Evolutionary conservation across 2,113 vertebrate genomes (phyloP), one percentile per base, ranked within the genome.

Genomic region (Toxostoma redivivum): DNA sequence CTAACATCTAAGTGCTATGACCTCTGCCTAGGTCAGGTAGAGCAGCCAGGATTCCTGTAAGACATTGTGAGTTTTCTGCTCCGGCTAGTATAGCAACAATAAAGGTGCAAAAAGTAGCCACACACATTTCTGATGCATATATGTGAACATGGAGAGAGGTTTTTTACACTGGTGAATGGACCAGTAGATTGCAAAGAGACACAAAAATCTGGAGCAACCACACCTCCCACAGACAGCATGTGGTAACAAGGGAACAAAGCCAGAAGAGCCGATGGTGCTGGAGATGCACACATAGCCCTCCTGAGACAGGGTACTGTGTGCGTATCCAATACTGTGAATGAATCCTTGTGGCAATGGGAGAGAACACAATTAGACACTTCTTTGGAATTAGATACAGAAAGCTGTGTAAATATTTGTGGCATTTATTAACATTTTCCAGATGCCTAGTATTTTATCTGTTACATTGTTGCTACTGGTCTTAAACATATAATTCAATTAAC

Each of bases 311-410:
- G 19, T 10, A 56, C 28, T 23, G 5, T 0, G 0, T 5, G 3
- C 2, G 2, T 3, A 31, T 7, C 21, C 23, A 58, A 58, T 15
- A 38, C 40, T 17, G 21, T 0, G 1, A 81, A 35, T 1, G 7
- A 1, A 31, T 35, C 20, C 47, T 54, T 57, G 67, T 8, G 7
- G 23, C 28, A 94, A 12, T 7, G 12, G 11, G 5, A 44, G 15
- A 82, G 18, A 37, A 18, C 7, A 21, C 25, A 66, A 50, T 28
- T 12, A 48, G 12, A 78, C 13, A 69, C 27, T 14, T 64, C 38
- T 30, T 62, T 54, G 23, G 33, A 90, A 77, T 42, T 27, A 33
- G 33, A 53, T 31, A n/a, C 2, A 79, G 23, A 78, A 70, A 21
- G 11, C 25, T 66, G 6, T 45, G 77, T 42, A 86, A 86, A 64